Evolutionary conservation across 23 tunicate species (phyloP).

Genomic region (Trididemnum nubilum): DNA sequence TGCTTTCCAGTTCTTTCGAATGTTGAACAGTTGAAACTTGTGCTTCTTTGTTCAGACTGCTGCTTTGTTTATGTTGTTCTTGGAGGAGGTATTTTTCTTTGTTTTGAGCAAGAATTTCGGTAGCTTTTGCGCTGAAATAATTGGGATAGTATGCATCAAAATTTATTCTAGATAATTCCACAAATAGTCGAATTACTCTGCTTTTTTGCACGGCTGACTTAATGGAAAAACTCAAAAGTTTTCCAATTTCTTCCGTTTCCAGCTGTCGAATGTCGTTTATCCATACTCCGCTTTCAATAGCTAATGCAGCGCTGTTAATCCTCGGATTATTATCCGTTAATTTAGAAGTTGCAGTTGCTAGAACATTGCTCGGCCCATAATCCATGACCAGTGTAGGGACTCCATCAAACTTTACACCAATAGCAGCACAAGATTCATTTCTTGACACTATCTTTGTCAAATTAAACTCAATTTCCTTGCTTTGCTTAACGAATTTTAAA

Average conservation of each 20-base stretch:
- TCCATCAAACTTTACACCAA: constrained; percentile 6
- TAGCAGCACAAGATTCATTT: background rate
- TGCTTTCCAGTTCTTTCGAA: background rate
- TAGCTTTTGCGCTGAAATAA: background rate
- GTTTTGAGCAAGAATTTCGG: background rate
- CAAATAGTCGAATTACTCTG: background rate
- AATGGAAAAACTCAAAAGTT: background rate
- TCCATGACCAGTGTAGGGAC: background rate
- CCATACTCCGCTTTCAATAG: background rate
- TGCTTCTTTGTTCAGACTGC: background rate
- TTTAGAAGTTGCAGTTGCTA: background rate
- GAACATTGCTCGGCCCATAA: constrained; percentile 1
- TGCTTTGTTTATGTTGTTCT: background rate
- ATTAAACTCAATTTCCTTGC: background rate
- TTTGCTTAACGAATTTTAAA: background rate
- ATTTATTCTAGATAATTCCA: background rate
- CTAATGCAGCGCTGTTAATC: background rate
- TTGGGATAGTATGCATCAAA: background rate
- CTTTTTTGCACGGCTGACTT: background rate
- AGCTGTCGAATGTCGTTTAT: no score
- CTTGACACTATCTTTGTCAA: background rate
- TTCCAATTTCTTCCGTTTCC: background rate
- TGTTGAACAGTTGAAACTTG: background rate
- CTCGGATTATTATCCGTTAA: no score
- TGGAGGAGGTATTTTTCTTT: no score